phyloP scores from a whole-genome alignment of 2,888 invertebrate genomes.

The Cordilura impudica region DNA sequence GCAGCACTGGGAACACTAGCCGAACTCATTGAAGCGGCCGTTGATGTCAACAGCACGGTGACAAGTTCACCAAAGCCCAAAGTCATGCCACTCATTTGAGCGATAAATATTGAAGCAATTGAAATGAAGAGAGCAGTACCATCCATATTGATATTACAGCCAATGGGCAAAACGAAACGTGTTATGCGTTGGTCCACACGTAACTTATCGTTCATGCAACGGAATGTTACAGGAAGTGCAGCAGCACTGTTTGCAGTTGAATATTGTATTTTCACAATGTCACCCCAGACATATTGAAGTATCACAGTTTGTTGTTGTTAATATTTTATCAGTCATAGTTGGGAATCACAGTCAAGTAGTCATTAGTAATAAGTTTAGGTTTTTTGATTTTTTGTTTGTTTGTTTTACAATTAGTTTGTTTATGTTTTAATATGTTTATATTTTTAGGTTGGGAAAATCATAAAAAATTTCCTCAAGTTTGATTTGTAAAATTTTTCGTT shows the following conservation, averaged over 20 bases:
- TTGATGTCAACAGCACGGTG: conserved; percentile 90
- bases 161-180: conserved; percentile 92
- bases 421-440: conserved; percentile 43
- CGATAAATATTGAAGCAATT: conserved; percentile 90
- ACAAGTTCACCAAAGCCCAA: conserved; percentile 90
- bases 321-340: conserved; percentile 53
- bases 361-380: conserved; percentile 46
- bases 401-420: conserved; percentile 40
- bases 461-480: conserved; percentile 49
- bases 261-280: conserved; percentile 43
- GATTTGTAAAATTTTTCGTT: conserved; percentile 39
- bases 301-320: conserved; percentile 53
- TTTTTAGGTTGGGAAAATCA: conserved; percentile 57
- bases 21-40: conserved; percentile 92
- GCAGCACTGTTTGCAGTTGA: conserved; percentile 83
- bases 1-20: conserved; percentile 93
- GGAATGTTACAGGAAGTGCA: conserved; percentile 91
- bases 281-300: conserved; percentile 49
- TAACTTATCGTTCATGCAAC: conserved; percentile 90
- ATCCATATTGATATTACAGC: conserved; percentile 96
- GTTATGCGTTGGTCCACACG: conserved; percentile 89
- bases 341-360: conserved; percentile 56
- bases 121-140: conserved; percentile 93
- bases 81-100: conserved; percentile 89
- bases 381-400: conserved; percentile 42